phyloP scores from a whole-genome alignment of 2,113 vertebrate genomes.

The Forbesichthys agassizii region DNA sequence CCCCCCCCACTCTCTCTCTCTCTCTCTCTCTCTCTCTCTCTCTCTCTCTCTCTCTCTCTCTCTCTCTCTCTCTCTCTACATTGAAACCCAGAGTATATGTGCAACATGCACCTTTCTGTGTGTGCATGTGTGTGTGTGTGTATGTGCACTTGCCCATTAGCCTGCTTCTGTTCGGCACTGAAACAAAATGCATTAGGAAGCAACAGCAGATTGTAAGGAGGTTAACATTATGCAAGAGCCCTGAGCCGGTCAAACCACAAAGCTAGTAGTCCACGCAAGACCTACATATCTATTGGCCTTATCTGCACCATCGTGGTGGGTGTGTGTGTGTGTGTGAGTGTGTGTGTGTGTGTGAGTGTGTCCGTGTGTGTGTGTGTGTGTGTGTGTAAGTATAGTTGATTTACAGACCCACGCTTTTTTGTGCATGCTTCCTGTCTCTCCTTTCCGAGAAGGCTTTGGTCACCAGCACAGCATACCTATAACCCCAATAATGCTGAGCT shows the following conservation, averaged over 20 bases:
- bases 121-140: constrained; percentile 32
- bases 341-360: not conserved
- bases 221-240: constrained; percentile 37
- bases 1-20: too few species aligned
- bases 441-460: too few species aligned
- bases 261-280: not conserved
- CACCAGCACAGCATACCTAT: too few species aligned
- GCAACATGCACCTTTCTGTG: too few species aligned
- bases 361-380: not conserved
- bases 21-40: not conserved
- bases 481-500: too few species aligned
- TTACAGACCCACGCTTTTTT: not conserved
- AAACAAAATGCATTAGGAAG: constrained; percentile 39
- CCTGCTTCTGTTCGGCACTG: constrained; percentile 36
- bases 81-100: not conserved
- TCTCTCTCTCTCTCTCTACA: not conserved
- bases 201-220: constrained; percentile 46
- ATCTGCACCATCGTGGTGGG: not conserved
- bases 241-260: not conserved
- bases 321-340: constrained; percentile 32
- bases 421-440: too few species aligned
- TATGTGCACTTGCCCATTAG: constrained; percentile 9
- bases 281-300: not conserved
- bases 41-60: not conserved
- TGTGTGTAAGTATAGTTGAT: not conserved